Conservation (phyloP, 2,797 vertebrate genomes). For the Crenuchus spilurus region DNA sequence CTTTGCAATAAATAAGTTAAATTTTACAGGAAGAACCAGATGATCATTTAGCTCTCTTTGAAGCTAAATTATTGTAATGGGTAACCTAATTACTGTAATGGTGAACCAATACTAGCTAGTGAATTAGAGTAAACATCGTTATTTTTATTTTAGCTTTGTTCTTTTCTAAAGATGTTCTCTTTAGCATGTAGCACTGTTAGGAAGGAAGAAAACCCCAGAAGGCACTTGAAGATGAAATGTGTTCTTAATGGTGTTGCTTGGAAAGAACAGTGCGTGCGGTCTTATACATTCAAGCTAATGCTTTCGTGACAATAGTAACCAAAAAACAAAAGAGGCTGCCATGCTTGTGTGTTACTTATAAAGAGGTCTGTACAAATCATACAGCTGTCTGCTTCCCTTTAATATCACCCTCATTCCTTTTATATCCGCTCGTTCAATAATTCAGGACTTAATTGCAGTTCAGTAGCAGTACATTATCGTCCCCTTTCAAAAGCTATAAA, state of each 20-base stretch:
- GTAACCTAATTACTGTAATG: slow-evolving; percentile 54
- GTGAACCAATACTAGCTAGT: slow-evolving; percentile 19
- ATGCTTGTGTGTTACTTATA: slow-evolving; percentile 46
- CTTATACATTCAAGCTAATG: slow-evolving; percentile 57
- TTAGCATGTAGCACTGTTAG: slow-evolving; percentile 27
- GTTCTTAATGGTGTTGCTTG: slow-evolving; percentile 49
- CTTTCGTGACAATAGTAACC: slow-evolving; percentile 44
- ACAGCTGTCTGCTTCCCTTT: slow-evolving; percentile 57
- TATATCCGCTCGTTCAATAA: slow-evolving; percentile 69
- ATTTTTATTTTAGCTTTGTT: background rate
- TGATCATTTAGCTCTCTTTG: slow-evolving; percentile 54
- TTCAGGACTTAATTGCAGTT: slow-evolving; percentile 78
- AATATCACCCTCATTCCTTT: slow-evolving; percentile 63
- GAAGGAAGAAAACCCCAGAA: slow-evolving; percentile 63
- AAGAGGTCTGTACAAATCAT: slow-evolving; percentile 54
- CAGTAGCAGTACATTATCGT: slow-evolving; percentile 69
- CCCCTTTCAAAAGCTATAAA: slow-evolving; percentile 68
- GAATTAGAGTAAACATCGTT: slow-evolving; percentile 32
- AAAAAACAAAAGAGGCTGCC: slow-evolving; percentile 47
- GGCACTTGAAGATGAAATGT: slow-evolving; percentile 76
- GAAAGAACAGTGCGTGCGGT: slow-evolving; percentile 49
- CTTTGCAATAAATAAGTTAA: slow-evolving; percentile 80
- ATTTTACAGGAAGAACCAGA: slow-evolving; percentile 67
- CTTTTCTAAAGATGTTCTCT: slow-evolving; percentile 15
- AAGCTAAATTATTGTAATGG: slow-evolving; percentile 63